A percentile compares a stretch with the other conserved stretches of the same genome.
These are phyloP conservation scores for Serinus canaria DNA, from an alignment of 2,113 vertebrate genomes.

Conservation along the genomic window DNA sequence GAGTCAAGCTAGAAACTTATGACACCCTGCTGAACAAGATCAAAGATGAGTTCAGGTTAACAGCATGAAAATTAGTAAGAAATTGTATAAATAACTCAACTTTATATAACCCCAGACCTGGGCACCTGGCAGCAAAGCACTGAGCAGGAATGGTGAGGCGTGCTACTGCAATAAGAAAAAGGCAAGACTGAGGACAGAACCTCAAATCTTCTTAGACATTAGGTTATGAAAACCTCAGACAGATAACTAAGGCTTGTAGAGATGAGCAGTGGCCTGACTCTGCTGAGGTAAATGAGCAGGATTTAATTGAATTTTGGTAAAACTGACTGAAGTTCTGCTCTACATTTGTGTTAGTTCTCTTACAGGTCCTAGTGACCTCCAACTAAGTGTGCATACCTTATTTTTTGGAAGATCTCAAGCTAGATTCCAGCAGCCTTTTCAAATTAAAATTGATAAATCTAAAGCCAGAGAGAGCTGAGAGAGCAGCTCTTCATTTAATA, in stretches of 20 bases:
- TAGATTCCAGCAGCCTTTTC: not conserved
- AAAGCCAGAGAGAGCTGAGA: not conserved
- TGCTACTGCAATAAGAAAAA: not conserved
- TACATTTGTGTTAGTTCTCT: not conserved
- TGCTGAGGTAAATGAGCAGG: not conserved
- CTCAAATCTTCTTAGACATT: not conserved
- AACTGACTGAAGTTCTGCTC: not conserved
- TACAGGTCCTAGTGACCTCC: not conserved
- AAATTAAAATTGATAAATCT: not conserved
- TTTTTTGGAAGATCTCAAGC: not conserved
- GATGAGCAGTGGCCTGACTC: not conserved
- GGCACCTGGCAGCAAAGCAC: not conserved
- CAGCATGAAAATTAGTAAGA: not conserved
- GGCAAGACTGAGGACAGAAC: not conserved
- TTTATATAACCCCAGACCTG: not conserved
- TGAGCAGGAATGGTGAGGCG: not conserved
- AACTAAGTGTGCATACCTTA: not conserved
- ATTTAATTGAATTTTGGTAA: not conserved
- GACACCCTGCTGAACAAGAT: not conserved
- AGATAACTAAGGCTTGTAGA: not conserved
- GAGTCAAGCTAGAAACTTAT: not conserved
- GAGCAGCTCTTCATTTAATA: not conserved
- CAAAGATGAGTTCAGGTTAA: not conserved
- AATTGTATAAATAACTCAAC: not conserved
- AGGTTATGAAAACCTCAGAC: not conserved